Percentiles rank a stretch among this genome's conserved stretches.
Conservation (phyloP, 2,113 vertebrate species). For the Takifugu flavidus region DNA sequence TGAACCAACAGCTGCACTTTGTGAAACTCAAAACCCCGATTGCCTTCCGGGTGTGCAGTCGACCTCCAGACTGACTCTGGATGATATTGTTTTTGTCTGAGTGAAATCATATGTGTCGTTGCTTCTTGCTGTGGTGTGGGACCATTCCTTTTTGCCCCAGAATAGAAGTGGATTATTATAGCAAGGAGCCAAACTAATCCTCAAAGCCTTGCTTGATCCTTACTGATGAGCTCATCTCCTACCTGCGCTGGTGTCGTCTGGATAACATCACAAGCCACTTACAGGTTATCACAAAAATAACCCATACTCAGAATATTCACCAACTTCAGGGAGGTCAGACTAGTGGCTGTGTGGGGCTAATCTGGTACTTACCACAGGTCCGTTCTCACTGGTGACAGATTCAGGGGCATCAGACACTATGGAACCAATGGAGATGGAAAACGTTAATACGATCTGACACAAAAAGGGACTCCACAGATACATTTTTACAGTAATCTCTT, state of each 20-base stretch:
- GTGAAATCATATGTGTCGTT: conserved; percentile 16
- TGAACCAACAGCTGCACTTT: conserved; percentile 33
- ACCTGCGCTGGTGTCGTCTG: conserved; percentile 46
- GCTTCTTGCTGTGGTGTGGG: conserved; percentile 1
- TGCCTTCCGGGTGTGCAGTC: conserved; percentile 21
- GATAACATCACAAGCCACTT: conserved; percentile 45
- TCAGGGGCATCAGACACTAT: conserved; percentile 57
- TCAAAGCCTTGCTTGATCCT: conserved; percentile 60
- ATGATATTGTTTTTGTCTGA: conserved; percentile 22
- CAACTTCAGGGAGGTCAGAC: conserved; percentile 3
- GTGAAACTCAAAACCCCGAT: conserved; percentile 27
- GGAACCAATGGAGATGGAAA: conserved; percentile 45
- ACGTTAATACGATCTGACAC: conserved; percentile 42
- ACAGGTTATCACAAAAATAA: conserved; percentile 21
- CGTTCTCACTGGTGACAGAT: conserved; percentile 26
- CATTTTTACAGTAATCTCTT: conserved; percentile 9
- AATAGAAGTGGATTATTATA: conserved; percentile 67
- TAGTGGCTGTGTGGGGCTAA: conserved; percentile 18
- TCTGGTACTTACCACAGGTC: conserved; percentile 55
- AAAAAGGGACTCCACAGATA: conserved; percentile 12
- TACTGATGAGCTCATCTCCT: conserved; percentile 51
- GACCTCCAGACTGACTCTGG: conserved; percentile 20
- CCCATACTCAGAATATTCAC: not conserved
- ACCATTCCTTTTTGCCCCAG: conserved; percentile 34
- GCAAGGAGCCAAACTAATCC: conserved; percentile 67